Evolutionary conservation across 2,888 invertebrate genomes (phyloP), one percentile per base, ranked within the genome.

Genomic region (Ypsolopha sequella): DNA sequence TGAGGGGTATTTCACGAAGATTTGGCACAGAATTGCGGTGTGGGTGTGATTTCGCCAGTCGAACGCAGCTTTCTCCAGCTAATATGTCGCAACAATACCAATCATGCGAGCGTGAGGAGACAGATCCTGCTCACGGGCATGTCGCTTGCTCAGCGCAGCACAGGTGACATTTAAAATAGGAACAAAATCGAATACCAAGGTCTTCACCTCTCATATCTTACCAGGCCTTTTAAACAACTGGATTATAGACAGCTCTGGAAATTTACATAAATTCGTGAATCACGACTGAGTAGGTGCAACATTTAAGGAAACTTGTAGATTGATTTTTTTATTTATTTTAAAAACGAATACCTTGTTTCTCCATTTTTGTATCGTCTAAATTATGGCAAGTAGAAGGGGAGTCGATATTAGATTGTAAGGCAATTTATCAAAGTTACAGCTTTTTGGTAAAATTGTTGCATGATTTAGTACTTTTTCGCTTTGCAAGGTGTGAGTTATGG

Each of bases 11-110:
- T 68, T 73, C 62, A 70, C 66, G 65, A 73, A 75, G 68, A 80
- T 81, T 84, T 76, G 76, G 80, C 82, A 76, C 80, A 75, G 67
- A 11, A 2, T 64, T 63, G 70, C 61, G 66, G 85, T 84, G 80
- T 82, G 55, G 47, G 85, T 71, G 82, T 76, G 80, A 79, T 84
- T 85, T 85, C 81, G 77, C 81, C 81, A 81, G 75, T 65, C 73
- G 65, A 69, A 55, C 65, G 64, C 71, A 64, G 76, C 85, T 86
- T 85, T 86, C 85, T 80, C 84, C 70, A 61, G 9, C 38, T 38
- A 14, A 38, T 60, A 62, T 78, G 76, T 79, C 73, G 80, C 70
- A 78, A 81, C 24, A 24, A 34, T 11, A 41, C 41, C 11, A 41
- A 11, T 9, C 6, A 36, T 9, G 46, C 34, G 8, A 10, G 35